These are phyloP conservation scores for Orussus abietinus DNA, from an alignment of 1,140 invertebrate genomes.

Conservation along the genomic window DNA sequence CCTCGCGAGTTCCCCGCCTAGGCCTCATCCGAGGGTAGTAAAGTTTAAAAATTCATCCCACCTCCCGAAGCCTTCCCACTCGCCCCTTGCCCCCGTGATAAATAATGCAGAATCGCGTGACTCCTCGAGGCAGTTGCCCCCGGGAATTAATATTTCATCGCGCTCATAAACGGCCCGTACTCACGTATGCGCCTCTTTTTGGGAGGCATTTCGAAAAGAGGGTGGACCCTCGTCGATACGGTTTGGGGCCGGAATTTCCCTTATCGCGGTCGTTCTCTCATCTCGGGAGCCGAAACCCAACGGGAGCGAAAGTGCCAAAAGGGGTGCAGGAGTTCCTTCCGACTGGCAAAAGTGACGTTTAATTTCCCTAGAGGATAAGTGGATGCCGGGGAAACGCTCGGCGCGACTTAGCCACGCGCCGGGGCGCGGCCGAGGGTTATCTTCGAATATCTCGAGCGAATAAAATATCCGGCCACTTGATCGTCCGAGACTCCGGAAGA, in stretches of 20 bases:
- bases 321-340: too few relatives aligned
- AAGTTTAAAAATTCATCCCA: constrained; percentile 10
- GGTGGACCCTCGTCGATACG: too few relatives aligned
- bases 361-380: background rate
- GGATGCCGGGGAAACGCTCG: constrained; percentile 27
- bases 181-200: too few relatives aligned
- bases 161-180: constrained; percentile 12
- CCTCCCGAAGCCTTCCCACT: too few relatives aligned
- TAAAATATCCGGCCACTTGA: constrained; percentile 41
- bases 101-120: constrained; percentile 9
- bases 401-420: constrained; percentile 18
- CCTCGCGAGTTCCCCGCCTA: background rate
- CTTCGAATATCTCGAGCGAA: constrained; percentile 34
- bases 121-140: constrained; percentile 3
- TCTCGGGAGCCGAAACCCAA: too few relatives aligned
- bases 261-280: too few relatives aligned
- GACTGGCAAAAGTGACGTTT: too few relatives aligned
- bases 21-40: constrained; percentile 4
- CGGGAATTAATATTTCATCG: constrained; percentile 22
- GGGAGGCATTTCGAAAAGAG: too few relatives aligned
- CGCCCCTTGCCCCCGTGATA: too few relatives aligned
- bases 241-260: too few relatives aligned
- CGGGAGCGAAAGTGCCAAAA: too few relatives aligned
- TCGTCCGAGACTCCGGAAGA: constrained; percentile 31
- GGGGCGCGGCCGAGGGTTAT: constrained; percentile 8